phyloP scores from a whole-genome alignment of 2,797 vertebrate species.

The Lepilemur ruficaudatus region DNA sequence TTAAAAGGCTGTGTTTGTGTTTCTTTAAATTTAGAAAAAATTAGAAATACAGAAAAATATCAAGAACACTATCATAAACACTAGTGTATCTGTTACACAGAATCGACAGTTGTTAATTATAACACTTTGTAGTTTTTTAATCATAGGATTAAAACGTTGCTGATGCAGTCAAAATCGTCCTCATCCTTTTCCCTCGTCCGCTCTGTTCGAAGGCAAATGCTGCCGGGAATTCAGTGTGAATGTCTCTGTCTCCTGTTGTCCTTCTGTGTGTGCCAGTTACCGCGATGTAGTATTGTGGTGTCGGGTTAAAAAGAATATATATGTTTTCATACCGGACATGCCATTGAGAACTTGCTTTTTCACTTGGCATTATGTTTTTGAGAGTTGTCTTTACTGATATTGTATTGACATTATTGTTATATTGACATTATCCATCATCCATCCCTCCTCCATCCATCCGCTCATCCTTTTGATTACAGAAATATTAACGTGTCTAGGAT shows the following conservation, averaged over 20 bases:
- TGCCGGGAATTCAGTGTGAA: background rate
- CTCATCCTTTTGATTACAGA: background rate
- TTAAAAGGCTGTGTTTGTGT: background rate
- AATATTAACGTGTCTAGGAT: rapidly evolving
- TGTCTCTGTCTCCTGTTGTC: background rate
- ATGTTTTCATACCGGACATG: background rate
- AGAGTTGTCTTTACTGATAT: background rate
- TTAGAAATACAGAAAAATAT: background rate
- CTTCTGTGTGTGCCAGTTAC: no score
- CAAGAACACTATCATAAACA: background rate
- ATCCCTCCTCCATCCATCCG: no score
- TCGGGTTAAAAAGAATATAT: background rate
- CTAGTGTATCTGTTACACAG: background rate
- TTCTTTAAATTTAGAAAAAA: background rate
- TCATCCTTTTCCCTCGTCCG: background rate
- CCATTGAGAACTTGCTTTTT: background rate
- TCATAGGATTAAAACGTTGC: background rate
- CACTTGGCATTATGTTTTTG: background rate
- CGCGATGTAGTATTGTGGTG: rapidly evolving
- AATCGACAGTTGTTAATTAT: background rate
- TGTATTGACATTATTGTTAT: background rate
- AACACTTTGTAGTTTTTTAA: background rate
- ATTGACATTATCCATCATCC: background rate
- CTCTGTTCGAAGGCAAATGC: background rate
- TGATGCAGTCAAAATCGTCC: background rate